Conservation (phyloP, 1,140 invertebrate genomes). For the Bicyclus anynana region DNA sequence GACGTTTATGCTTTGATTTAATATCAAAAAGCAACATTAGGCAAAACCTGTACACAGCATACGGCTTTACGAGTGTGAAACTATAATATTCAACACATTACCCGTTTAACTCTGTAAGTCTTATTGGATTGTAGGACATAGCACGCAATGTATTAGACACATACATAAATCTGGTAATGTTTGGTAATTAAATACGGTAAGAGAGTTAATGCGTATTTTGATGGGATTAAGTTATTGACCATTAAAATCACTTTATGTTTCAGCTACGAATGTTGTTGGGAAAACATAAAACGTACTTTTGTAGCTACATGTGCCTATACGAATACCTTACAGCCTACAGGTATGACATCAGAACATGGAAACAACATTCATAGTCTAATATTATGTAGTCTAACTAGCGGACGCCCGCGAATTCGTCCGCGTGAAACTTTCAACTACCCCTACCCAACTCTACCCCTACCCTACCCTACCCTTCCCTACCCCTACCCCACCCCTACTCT, state of each 20-base stretch:
- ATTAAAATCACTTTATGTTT: conserved; percentile 8
- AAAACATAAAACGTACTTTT: not conserved
- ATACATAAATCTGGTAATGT: not conserved
- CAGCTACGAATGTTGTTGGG: not conserved
- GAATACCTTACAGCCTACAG: too few species aligned
- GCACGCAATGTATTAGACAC: not conserved
- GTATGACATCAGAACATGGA: too few species aligned
- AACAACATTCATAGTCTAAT: too few species aligned
- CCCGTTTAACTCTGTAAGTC: not conserved
- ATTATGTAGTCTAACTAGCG: too few species aligned
- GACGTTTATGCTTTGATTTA: conserved; percentile 8
- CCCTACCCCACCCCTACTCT: too few species aligned
- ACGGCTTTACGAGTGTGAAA: not conserved
- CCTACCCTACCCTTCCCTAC: too few species aligned
- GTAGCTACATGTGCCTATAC: too few species aligned
- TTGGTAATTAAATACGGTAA: conserved; percentile 8
- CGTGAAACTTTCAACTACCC: too few species aligned
- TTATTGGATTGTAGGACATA: not conserved
- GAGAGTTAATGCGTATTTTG: conserved; percentile 13
- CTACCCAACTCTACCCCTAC: too few species aligned
- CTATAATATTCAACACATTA: not conserved
- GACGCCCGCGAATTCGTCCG: too few species aligned
- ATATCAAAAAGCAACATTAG: not conserved
- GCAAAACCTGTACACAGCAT: not conserved
- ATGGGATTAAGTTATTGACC: conserved; percentile 6